Percentiles rank a stretch among this genome's conserved stretches.
These are phyloP conservation scores for Boulengeromyrus knoepffleri DNA, from an alignment of 2,113 vertebrate species.

Conservation along the genomic window DNA sequence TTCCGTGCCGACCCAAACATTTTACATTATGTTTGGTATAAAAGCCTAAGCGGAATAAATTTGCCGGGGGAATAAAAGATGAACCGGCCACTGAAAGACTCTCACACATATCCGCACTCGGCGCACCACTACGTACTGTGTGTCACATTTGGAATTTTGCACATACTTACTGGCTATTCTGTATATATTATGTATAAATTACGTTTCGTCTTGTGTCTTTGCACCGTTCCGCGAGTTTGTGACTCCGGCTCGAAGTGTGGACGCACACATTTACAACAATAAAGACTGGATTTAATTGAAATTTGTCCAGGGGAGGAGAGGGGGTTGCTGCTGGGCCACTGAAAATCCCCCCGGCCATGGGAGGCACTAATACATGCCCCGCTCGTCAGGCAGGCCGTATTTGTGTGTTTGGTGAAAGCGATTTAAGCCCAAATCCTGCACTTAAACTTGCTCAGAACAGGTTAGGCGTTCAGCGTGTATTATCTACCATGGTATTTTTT, in stretches of 20 bases:
- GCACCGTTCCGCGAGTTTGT: not conserved
- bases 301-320: not conserved
- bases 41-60: not conserved
- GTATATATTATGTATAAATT: not conserved
- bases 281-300: not conserved
- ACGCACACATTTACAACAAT: not conserved
- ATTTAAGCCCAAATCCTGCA: not conserved
- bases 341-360: not conserved
- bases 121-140: not conserved
- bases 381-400: not conserved
- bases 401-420: not conserved
- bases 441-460: not conserved
- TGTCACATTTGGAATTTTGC: not conserved
- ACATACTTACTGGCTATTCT: not conserved
- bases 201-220: not conserved
- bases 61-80: not conserved
- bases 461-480: not conserved
- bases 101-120: not conserved
- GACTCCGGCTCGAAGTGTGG: not conserved
- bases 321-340: not conserved
- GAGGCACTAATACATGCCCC: not conserved
- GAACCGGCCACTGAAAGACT: not conserved
- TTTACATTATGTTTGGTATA: not conserved
- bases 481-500: not conserved
- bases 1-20: not conserved